Percentiles rank a stretch among this genome's conserved stretches.
Conservation (phyloP, 1,140 invertebrate genomes). For the Lucilia cuprina region DNA sequence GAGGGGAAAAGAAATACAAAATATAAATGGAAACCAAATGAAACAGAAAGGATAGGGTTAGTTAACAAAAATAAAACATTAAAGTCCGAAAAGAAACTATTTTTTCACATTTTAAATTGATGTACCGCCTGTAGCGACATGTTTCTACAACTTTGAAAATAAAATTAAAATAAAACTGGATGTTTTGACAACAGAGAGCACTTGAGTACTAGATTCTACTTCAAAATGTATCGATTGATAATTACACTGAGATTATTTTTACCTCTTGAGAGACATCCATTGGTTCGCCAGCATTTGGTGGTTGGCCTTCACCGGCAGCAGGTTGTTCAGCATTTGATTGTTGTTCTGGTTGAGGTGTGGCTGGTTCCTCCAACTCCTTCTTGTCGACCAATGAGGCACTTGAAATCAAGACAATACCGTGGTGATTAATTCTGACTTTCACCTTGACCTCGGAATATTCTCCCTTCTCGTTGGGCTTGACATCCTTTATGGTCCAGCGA, state of each 20-base stretch:
- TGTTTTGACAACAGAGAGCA: neutral
- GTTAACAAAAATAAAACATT: neutral
- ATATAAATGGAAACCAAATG: neutral
- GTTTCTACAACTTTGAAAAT: neutral
- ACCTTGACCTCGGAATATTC: constrained; percentile 93
- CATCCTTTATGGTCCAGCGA: constrained; percentile 84
- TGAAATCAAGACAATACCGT: constrained; percentile 88
- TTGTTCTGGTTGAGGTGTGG: constrained; percentile 53
- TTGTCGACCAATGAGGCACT: constrained; percentile 88
- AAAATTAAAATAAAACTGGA: neutral
- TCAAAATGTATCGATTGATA: neutral
- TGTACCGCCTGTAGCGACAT: neutral
- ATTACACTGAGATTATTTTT: constrained; percentile 40
- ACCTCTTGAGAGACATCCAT: constrained; percentile 65
- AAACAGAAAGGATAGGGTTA: neutral
- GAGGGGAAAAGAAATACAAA: neutral
- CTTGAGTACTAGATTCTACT: neutral
- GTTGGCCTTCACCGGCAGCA: constrained; percentile 53
- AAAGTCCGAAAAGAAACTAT: neutral
- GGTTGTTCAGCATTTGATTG: constrained; percentile 63
- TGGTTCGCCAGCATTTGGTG: constrained; percentile 61
- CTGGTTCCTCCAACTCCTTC: constrained; percentile 69
- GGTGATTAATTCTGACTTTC: constrained; percentile 90
- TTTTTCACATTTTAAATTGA: neutral
- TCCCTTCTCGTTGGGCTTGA: constrained; percentile 84